Base-by-base conservation (phyloP, 2,113 vertebrate genomes). In the Brachyhypopomus occidentalis region DNA sequence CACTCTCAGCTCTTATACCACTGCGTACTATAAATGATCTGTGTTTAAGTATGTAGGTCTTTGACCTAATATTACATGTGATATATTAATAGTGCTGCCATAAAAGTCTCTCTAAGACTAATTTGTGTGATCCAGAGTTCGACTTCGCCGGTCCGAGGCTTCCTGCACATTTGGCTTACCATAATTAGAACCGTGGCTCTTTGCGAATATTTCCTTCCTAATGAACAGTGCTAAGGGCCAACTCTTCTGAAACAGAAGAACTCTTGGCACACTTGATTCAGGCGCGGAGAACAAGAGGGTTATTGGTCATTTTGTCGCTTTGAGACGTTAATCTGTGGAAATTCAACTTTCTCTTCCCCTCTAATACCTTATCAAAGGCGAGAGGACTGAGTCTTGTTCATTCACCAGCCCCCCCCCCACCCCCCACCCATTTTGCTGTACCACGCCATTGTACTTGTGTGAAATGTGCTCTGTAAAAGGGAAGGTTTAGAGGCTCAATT, bases 311-410 rank as follows among this genome's bases (percentile, higher is more conserved):
- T 88, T 81, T 84, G 55, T 75, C 62, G 84, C 89, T 91, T 91
- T 93, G 89, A 93, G 83, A 88, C 85, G 86, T 88, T 93, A 92
- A 94, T 94, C 90, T 93, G 90, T 87, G 84, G 88, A 89, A 88
- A 92, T 90, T 88, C 88, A 86, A 86, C 89, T 89, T 92, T 86
- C 87, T 89, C 72, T 80, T 62, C 71, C 72, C 69, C 72, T 70
- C 78, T 87, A 88, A 87, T 82, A 84, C 80, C 48, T 89, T 86
- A 94, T 93, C 91, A 94, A 94, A 94, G 90, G 62, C 88, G 81
- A 48, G 9, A 52, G 82, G 60, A 88, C 87, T 84, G 86, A 86
- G 89, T 87, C 83, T 89, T 88, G 90, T 91, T 92, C 90, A 88
- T 81, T 91, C 88, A 87, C 82, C 88, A 88, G 80, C 66, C 19